Evolutionary conservation across 2,113 vertebrate genomes (phyloP).

Genomic region (Dendropsophus ebraccatus): DNA sequence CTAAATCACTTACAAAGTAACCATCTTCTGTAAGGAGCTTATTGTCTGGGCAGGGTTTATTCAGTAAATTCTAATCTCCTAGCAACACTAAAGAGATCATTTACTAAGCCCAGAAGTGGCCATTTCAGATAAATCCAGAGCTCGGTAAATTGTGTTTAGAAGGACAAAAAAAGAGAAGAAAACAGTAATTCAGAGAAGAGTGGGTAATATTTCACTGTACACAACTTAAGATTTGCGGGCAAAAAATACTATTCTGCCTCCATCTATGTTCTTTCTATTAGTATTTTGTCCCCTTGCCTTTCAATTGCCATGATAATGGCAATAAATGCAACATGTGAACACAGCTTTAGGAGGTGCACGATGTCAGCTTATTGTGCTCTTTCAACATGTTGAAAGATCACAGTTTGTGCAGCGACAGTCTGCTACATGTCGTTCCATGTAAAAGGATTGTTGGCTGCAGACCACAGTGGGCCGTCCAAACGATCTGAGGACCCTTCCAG

Average conservation of each 20-base stretch:
- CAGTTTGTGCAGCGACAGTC: too few relatives aligned
- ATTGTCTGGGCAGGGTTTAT: slow-evolving; percentile 14
- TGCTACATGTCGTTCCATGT: too few relatives aligned
- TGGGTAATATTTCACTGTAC: not conserved
- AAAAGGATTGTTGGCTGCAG: too few relatives aligned
- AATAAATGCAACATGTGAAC: too few relatives aligned
- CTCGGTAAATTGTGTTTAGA: not conserved
- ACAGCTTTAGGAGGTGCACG: too few relatives aligned
- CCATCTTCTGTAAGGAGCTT: slow-evolving; percentile 6
- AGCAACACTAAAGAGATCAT: slow-evolving; percentile 33
- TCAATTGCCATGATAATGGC: too few relatives aligned
- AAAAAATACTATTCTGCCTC: not conserved
- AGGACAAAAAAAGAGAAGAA: not conserved
- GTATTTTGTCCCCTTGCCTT: too few relatives aligned
- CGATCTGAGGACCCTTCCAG: too few relatives aligned
- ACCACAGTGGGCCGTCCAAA: too few relatives aligned
- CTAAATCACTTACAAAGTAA: slow-evolving; percentile 1
- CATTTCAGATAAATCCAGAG: slow-evolving; percentile 14
- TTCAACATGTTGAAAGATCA: too few relatives aligned
- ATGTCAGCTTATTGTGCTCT: too few relatives aligned
- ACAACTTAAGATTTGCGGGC: not conserved
- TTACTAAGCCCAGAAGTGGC: slow-evolving; percentile 30
- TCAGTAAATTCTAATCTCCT: slow-evolving; percentile 29
- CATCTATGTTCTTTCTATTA: not conserved
- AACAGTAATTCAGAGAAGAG: not conserved